phyloP scores from a whole-genome alignment of 2,797 vertebrate genomes.

The Cirrhinus molitorella region DNA sequence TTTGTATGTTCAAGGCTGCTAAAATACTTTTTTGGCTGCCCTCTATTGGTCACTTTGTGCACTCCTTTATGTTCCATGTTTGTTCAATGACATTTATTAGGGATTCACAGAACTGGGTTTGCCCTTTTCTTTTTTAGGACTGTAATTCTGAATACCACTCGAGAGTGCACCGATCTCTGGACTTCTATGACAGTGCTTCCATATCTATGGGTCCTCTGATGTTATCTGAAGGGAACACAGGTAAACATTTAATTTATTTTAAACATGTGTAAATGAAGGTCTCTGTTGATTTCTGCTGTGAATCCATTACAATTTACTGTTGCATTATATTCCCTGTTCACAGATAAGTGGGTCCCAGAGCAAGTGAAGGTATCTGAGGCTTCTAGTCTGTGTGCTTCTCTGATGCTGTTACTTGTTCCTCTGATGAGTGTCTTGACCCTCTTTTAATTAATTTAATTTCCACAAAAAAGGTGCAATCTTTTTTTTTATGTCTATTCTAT shows the following conservation, averaged over 20 bases:
- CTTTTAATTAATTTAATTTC: background rate
- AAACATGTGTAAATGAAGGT: background rate
- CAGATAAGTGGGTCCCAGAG: conserved; percentile 1
- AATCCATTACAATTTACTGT: background rate
- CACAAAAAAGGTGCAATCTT: background rate
- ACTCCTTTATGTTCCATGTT: background rate
- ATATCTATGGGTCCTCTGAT: conserved; percentile 67
- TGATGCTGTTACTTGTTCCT: background rate
- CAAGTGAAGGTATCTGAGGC: background rate
- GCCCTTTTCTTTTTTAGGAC: conserved; percentile 54
- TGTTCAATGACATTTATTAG: background rate
- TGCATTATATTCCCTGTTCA: background rate
- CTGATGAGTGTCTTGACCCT: background rate
- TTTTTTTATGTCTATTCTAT: background rate
- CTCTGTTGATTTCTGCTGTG: background rate
- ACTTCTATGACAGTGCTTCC: conserved; percentile 39
- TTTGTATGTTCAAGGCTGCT: background rate
- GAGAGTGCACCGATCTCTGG: conserved; percentile 30
- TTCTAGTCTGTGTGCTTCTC: background rate
- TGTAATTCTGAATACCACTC: conserved; percentile 54
- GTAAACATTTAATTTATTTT: background rate
- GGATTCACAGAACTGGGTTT: background rate
- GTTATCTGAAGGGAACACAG: background rate
- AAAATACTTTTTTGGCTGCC: too few relatives aligned
- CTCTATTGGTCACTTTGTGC: background rate